phyloP scores from a whole-genome alignment of 2,113 vertebrate species.

The Agapornis roseicollis region DNA sequence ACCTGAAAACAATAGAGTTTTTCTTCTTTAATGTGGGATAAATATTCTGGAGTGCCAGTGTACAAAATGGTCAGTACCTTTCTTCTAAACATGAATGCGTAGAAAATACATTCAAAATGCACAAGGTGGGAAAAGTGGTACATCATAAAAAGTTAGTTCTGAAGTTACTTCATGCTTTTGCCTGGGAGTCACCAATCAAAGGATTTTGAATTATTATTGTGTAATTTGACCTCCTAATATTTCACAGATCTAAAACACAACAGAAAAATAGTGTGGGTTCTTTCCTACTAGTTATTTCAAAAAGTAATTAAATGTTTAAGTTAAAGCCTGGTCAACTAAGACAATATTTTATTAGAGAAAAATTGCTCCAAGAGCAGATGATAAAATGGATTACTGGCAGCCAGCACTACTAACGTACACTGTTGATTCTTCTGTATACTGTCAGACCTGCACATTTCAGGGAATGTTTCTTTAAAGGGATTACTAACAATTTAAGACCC shows the following conservation, averaged over 20 bases:
- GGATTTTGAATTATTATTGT: neutral
- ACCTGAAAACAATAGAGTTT: constrained; percentile 72
- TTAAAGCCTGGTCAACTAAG: neutral
- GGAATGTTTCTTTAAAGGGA: neutral
- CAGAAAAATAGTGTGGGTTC: neutral
- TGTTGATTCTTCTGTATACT: neutral
- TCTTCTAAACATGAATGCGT: neutral
- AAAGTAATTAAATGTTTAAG: neutral
- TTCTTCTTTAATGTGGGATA: neutral
- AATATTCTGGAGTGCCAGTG: neutral
- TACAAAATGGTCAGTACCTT: neutral
- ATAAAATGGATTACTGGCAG: neutral
- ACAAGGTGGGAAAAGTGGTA: neutral
- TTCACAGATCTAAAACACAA: neutral
- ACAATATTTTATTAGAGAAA: neutral
- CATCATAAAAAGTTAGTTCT: neutral
- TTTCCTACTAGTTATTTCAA: neutral
- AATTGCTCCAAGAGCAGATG: neutral
- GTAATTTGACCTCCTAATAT: neutral
- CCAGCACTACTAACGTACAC: neutral
- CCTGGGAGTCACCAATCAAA: neutral
- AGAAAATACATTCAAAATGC: neutral
- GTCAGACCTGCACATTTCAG: neutral
- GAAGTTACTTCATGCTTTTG: neutral
- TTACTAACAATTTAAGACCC: neutral